These are phyloP conservation scores for Hystrix brachyura DNA, from an alignment of 2,113 vertebrate genomes.

Conservation along the genomic window DNA sequence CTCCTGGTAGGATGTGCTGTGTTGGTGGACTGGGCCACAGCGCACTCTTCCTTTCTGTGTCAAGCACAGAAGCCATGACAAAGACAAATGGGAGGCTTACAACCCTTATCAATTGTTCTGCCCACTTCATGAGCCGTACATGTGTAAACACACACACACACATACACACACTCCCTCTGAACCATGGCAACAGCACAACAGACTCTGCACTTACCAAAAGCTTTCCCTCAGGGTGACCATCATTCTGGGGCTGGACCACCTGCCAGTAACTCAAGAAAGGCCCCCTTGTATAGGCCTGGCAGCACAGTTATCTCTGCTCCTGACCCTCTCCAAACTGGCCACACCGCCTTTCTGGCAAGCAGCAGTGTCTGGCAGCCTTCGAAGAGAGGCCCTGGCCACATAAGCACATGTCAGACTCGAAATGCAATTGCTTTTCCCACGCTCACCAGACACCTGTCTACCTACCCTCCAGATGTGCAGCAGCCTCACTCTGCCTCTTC, in stretches of 20 bases:
- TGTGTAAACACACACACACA: not conserved
- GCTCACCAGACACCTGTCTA: not conserved
- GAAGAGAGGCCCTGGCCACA: not conserved
- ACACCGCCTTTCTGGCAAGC: conserved; percentile 29
- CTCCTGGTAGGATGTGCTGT: accelerated
- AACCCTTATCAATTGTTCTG: not conserved
- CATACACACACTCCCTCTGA: not conserved
- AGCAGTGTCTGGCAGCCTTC: not conserved
- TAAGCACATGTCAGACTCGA: not conserved
- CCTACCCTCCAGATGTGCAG: not conserved
- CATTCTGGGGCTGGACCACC: not conserved
- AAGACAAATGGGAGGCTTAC: not conserved
- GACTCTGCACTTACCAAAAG: not conserved
- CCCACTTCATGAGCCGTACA: not conserved
- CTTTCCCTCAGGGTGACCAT: not conserved
- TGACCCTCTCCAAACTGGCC: not conserved
- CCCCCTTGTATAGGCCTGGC: not conserved
- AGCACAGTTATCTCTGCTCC: not conserved
- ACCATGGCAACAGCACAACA: not conserved
- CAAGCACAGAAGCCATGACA: not conserved
- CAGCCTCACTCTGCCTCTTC: not conserved
- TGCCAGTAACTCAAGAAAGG: not conserved
- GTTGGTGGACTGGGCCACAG: not conserved
- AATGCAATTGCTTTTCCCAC: not conserved
- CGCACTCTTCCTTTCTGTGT: not conserved